phyloP scores from a whole-genome alignment of 2,797 vertebrate species.

The Spinus olivaceus region DNA sequence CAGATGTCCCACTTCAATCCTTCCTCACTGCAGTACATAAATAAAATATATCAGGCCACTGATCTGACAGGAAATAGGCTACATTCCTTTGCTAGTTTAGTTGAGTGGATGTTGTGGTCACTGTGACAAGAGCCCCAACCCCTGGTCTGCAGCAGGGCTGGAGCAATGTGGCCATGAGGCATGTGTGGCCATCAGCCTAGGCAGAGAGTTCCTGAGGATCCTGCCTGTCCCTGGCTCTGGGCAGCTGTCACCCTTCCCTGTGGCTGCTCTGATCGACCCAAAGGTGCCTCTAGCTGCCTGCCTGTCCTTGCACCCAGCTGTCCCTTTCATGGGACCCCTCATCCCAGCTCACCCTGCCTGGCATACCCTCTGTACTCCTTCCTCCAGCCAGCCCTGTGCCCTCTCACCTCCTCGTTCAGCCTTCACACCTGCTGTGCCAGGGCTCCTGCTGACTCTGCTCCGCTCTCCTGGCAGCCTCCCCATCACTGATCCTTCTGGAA shows the following conservation, averaged over 20 bases:
- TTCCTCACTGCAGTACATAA: neutral
- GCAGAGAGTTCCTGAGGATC: neutral
- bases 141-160: rapidly evolving
- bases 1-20: neutral
- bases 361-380: rapidly evolving
- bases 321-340: neutral
- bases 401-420: neutral
- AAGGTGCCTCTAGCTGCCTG: neutral
- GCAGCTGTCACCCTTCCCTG: neutral
- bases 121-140: rapidly evolving
- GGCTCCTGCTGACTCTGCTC: neutral
- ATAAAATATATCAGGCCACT: neutral
- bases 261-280: rapidly evolving
- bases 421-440: neutral
- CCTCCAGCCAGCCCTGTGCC: neutral
- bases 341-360: neutral
- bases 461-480: neutral
- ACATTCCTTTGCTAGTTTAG: rapidly evolving
- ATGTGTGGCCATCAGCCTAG: rapidly evolving
- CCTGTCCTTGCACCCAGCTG: neutral
- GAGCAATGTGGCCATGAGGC: neutral
- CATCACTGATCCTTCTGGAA: neutral
- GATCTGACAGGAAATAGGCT: neutral
- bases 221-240: rapidly evolving
- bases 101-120: neutral